These are phyloP conservation scores for Ambastaia sidthimunki DNA, from an alignment of 2,797 vertebrate genomes.

Conservation along the genomic window DNA sequence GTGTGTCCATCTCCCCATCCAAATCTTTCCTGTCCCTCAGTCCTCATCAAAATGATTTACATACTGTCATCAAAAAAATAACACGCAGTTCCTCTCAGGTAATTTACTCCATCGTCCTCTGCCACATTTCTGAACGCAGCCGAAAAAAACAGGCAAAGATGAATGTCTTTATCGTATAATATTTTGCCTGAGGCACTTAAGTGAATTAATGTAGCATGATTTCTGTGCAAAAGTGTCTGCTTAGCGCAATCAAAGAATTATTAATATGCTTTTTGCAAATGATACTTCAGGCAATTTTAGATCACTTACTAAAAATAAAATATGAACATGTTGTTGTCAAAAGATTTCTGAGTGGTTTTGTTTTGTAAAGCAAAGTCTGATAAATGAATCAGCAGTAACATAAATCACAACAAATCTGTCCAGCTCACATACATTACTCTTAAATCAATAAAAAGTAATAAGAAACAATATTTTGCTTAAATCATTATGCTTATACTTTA, in stretches of 20 bases:
- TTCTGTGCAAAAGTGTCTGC: conserved; percentile 39
- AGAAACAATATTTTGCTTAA: neutral
- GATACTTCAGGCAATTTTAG: conserved; percentile 44
- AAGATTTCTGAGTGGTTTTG: conserved; percentile 24
- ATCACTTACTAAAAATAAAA: conserved; percentile 44
- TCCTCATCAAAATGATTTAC: conserved; percentile 7
- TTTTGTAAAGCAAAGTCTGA: conserved; percentile 17
- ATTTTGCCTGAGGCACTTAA: conserved; percentile 54
- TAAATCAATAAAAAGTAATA: neutral
- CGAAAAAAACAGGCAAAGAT: conserved; percentile 49
- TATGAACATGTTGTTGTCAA: conserved; percentile 17
- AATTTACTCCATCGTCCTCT: conserved; percentile 37
- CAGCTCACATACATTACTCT: neutral
- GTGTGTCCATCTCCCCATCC: neutral
- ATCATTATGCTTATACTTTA: neutral
- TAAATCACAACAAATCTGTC: neutral
- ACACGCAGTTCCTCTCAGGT: conserved; percentile 17
- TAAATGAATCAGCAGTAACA: conserved; percentile 6
- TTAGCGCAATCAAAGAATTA: conserved; percentile 51
- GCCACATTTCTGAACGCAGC: conserved; percentile 34
- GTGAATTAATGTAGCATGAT: conserved; percentile 58
- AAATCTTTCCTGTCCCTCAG: neutral
- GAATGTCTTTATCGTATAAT: conserved; percentile 53
- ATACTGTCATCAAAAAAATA: conserved; percentile 14
- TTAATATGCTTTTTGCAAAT: conserved; percentile 57